These are phyloP conservation scores for Phaonia tiefii DNA, from an alignment of 2,888 invertebrate genomes.

Conservation along the genomic window DNA sequence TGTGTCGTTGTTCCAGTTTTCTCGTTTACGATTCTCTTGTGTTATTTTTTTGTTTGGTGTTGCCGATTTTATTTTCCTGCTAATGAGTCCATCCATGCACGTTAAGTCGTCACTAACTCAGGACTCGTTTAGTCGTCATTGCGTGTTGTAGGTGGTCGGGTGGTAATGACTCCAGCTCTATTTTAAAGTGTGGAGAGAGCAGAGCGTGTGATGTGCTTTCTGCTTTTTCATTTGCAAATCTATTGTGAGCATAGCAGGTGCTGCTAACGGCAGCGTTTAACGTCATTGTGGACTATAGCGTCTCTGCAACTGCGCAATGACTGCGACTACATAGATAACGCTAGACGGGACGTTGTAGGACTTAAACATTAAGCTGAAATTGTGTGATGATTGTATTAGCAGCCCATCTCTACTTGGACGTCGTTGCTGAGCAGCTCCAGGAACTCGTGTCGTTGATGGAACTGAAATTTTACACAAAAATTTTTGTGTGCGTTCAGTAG, in stretches of 20 bases:
- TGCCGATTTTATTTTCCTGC: slow-evolving; percentile 42
- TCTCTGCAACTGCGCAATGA: not conserved
- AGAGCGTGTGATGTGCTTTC: slow-evolving; percentile 10
- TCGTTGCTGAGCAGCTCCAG: not conserved
- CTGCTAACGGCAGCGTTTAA: slow-evolving; percentile 7
- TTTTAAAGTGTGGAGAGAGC: not conserved
- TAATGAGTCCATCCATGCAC: slow-evolving; percentile 64
- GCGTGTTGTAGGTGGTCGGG: slow-evolving; percentile 78
- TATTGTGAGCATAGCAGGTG: slow-evolving; percentile 7
- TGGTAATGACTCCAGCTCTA: slow-evolving; percentile 57
- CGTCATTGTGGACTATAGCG: not conserved
- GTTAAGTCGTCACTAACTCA: slow-evolving; percentile 64
- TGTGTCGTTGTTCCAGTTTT: slow-evolving; percentile 25
- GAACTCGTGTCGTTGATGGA: not conserved
- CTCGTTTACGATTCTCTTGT: slow-evolving; percentile 33
- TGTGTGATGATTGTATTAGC: slow-evolving; percentile 25
- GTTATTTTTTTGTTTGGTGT: slow-evolving; percentile 50
- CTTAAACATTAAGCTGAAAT: slow-evolving; percentile 22
- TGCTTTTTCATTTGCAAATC: slow-evolving; percentile 18
- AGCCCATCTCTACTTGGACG: not conserved
- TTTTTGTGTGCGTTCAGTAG: slow-evolving; percentile 37
- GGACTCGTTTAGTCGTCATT: slow-evolving; percentile 76
- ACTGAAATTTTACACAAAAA: slow-evolving; percentile 9
- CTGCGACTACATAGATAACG: not conserved
- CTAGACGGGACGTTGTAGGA: slow-evolving; percentile 3